Percentiles rank a stretch among this genome's conserved stretches.
Evolutionary conservation across 2,797 vertebrate species (phyloP).

Genomic region (Coregonus sp.): DNA sequence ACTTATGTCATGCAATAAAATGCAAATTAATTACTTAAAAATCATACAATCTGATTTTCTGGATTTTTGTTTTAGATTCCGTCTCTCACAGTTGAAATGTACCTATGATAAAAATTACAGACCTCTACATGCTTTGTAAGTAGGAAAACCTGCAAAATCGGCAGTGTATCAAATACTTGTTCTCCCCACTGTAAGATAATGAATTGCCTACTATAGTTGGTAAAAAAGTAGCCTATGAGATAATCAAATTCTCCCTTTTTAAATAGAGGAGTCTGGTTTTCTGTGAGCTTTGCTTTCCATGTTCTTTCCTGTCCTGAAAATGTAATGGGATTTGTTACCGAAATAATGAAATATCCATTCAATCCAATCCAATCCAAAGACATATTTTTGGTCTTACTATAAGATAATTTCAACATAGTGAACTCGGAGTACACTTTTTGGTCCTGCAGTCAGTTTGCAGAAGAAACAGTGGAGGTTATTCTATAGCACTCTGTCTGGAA

Average conservation of each 20-base stretch:
- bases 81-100: too few relatives aligned
- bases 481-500: conserved; percentile 64
- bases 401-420: conserved; percentile 5
- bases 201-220: neutral
- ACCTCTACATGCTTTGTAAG: too few relatives aligned
- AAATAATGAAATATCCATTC: too few relatives aligned
- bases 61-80: too few relatives aligned
- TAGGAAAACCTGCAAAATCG: too few relatives aligned
- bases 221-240: neutral
- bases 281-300: neutral
- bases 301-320: neutral
- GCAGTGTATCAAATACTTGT: too few relatives aligned
- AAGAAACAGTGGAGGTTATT: conserved; percentile 56
- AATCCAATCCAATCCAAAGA: neutral
- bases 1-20: too few relatives aligned
- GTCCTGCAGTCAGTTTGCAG: conserved; percentile 43
- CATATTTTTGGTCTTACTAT: neutral
- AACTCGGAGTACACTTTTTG: conserved; percentile 39
- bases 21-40: too few relatives aligned
- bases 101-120: too few relatives aligned
- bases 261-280: neutral
- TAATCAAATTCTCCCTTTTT: neutral
- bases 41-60: too few relatives aligned
- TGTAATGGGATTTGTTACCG: neutral
- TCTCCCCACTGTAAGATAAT: neutral